Base-by-base conservation (phyloP, 2,113 vertebrate genomes). In the Lepus europaeus region DNA sequence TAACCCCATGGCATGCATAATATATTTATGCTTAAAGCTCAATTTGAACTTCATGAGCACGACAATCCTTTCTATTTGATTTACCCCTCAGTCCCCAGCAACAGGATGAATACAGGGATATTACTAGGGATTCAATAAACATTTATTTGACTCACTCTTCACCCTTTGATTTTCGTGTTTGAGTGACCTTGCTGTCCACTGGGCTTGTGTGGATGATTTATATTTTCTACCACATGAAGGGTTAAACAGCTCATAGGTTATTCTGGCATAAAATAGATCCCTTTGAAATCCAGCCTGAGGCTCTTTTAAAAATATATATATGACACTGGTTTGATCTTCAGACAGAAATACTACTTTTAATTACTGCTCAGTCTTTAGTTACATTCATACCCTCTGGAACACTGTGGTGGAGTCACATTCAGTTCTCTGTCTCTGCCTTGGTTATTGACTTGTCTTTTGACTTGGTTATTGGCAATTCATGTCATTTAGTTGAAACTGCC, bases 321-420 rank as follows among this genome's bases (percentile, higher is more conserved):
- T 96, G 95, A 97, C 93, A 79, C 74, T 27, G 27, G 97, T 98
- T 98, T 98, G 98, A 98, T 98, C 98, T 97, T 98, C 97, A 97
- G 93, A 97, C 96, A 97, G 94, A 97, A 98, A 91, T 91, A 51
- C 93, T 96, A 45, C 96, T 98, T 97, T 93, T 95, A 98, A 96
- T 97, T 95, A 97, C 96, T 98, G 85, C 93, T 64, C 20, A 72
- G 69, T 86, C 94, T 93, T 93, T 77, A 81, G 91, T 16, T 27
- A 73, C 73, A 95, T 31, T 0, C 92, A 94, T 96, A 97, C 97
- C 95, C 96, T 94, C 97, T 98, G 91, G 88, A 97, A 91, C 87
- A 66, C 73, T 51, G 79, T 89, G 87, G 89, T 68, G 96, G 53
- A 87, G 89, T 72, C 90, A 97, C 95, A 97, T 95, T 74, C 23